Conservation (phyloP, 2,888 invertebrate species). For the Archips xylosteana region DNA sequence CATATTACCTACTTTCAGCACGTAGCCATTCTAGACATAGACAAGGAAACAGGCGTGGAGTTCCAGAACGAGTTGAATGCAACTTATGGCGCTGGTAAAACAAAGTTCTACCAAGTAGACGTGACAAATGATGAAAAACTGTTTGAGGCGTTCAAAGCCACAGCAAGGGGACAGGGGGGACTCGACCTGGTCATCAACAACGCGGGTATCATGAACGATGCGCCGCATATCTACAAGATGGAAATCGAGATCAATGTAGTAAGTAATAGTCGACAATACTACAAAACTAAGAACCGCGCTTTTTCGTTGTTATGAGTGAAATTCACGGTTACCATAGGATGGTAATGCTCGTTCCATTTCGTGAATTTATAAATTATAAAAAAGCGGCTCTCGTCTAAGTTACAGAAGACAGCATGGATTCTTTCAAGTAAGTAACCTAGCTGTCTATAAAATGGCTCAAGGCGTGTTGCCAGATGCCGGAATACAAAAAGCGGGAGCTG, state of each 20-base stretch:
- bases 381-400: no score
- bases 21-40: conserved; percentile 58
- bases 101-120: conserved; percentile 60
- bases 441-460: no score
- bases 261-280: conserved; percentile 42
- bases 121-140: conserved; percentile 56
- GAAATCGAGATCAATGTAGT: conserved; percentile 63
- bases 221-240: conserved; percentile 52
- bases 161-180: conserved; percentile 48
- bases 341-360: no score
- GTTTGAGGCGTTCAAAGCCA: conserved; percentile 49
- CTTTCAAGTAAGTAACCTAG: no score
- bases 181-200: conserved; percentile 62
- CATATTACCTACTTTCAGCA: conserved; percentile 49
- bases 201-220: conserved; percentile 59
- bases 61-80: conserved; percentile 54
- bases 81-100: conserved; percentile 50
- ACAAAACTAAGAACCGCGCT: no score
- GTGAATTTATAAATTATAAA: no score
- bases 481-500: no score
- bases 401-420: no score
- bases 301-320: no score
- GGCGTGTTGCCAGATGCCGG: no score
- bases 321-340: no score
- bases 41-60: conserved; percentile 47